phyloP scores from a whole-genome alignment of 2,113 vertebrate species.

The Chaetops frenatus region DNA sequence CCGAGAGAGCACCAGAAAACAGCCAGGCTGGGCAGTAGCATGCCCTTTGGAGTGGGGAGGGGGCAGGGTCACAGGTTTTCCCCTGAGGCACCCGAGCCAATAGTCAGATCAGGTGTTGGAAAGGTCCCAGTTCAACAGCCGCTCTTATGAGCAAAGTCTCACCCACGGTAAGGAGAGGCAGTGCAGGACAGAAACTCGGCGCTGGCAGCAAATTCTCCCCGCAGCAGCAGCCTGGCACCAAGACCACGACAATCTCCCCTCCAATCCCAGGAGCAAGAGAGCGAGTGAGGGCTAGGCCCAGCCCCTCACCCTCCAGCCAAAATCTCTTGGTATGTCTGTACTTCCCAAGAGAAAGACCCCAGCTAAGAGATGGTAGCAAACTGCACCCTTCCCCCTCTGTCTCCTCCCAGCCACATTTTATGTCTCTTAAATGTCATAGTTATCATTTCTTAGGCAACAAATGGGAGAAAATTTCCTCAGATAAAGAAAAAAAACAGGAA shows the following conservation, averaged over 20 bases:
- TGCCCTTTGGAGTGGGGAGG: rapidly evolving
- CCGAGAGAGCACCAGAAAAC: background rate
- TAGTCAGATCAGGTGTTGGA: background rate
- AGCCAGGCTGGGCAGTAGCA: rapidly evolving
- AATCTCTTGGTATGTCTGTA: background rate
- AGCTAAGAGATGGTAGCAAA: background rate
- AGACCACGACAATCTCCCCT: background rate
- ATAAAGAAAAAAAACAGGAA: background rate
- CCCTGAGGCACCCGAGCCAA: background rate
- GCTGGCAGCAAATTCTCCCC: rapidly evolving
- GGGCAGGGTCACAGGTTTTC: background rate
- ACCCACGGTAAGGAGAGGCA: background rate
- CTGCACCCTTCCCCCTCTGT: background rate
- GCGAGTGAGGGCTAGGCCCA: background rate
- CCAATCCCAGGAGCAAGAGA: rapidly evolving
- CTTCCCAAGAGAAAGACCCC: background rate
- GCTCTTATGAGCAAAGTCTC: background rate
- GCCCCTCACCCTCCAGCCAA: background rate
- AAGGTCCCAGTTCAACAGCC: background rate
- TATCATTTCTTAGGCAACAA: background rate
- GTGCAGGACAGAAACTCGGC: background rate
- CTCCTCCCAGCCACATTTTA: background rate
- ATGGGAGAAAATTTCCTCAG: background rate
- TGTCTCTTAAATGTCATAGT: background rate
- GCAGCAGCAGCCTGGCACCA: background rate